Percentiles rank a stretch among this genome's conserved stretches.
phyloP scores from a whole-genome alignment of 2,113 vertebrate species.

The Sturnus vulgaris region DNA sequence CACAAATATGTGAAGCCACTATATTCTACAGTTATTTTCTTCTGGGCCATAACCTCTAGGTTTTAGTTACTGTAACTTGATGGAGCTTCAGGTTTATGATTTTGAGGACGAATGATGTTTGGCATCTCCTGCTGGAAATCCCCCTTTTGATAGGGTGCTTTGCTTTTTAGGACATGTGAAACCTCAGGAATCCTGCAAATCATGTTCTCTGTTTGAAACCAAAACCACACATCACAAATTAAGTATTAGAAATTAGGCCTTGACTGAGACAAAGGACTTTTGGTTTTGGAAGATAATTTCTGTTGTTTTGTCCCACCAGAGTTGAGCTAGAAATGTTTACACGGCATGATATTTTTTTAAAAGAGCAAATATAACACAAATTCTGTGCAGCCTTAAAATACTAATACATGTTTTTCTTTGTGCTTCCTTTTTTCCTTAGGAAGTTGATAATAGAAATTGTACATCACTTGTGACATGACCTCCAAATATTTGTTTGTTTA shows the following conservation, averaged over 20 bases:
- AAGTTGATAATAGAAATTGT: not conserved
- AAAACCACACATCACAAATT: not conserved
- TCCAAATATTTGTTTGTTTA: not conserved
- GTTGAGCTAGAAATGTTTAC: not conserved
- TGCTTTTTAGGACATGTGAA: not conserved
- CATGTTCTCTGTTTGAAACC: not conserved
- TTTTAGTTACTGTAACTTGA: not conserved
- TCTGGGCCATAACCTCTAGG: not conserved
- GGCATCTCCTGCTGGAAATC: not conserved
- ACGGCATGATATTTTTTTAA: not conserved
- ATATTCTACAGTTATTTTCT: not conserved
- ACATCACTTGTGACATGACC: not conserved
- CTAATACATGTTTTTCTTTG: not conserved
- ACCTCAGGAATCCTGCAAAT: not conserved
- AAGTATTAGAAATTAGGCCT: not conserved
- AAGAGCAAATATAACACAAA: not conserved
- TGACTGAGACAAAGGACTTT: not conserved
- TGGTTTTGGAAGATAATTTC: not conserved
- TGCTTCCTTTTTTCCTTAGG: not conserved
- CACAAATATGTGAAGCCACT: not conserved
- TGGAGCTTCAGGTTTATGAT: not conserved
- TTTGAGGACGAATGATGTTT: not conserved
- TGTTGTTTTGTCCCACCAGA: not conserved
- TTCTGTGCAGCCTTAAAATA: not conserved
- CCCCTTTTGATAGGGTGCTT: not conserved